Percentiles rank a stretch among this genome's conserved stretches.
Conservation (phyloP, 2,888 invertebrate genomes). For the Didymodactylos carnosus region DNA sequence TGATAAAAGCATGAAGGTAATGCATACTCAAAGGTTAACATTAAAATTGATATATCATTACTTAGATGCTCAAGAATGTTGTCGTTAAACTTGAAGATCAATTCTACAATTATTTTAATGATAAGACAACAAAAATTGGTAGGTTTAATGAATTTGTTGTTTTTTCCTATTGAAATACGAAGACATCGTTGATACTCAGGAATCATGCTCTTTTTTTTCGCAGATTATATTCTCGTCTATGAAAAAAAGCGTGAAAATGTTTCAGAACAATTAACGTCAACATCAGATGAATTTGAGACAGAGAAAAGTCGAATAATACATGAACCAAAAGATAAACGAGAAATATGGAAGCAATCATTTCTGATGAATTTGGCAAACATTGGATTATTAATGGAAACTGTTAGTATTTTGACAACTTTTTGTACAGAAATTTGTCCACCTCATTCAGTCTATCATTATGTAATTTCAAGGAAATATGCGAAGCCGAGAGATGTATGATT, state of each 20-base stretch:
- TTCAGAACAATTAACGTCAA: not conserved
- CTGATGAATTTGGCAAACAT: not conserved
- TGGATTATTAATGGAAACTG: not conserved
- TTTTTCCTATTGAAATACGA: too few species aligned
- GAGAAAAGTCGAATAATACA: not conserved
- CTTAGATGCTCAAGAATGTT: not conserved
- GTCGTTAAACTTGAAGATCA: not conserved
- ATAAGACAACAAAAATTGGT: not conserved
- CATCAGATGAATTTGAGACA: not conserved
- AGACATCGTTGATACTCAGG: too few species aligned
- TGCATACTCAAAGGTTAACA: too few species aligned
- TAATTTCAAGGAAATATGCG: not conserved
- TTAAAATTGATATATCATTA: too few species aligned
- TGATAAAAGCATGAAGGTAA: too few species aligned
- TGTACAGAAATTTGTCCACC: too few species aligned
- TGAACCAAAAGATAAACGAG: not conserved
- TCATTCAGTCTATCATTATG: not conserved
- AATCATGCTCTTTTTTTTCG: not conserved
- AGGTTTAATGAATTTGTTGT: not conserved
- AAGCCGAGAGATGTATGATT: not conserved
- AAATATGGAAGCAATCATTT: not conserved
- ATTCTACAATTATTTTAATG: not conserved
- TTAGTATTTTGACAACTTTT: too few species aligned
- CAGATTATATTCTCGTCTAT: not conserved
- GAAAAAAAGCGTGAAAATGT: not conserved